Evolutionary conservation across 2,888 invertebrate genomes (phyloP), one percentile per base, ranked within the genome.

Genomic region (Stramonita haemastoma): DNA sequence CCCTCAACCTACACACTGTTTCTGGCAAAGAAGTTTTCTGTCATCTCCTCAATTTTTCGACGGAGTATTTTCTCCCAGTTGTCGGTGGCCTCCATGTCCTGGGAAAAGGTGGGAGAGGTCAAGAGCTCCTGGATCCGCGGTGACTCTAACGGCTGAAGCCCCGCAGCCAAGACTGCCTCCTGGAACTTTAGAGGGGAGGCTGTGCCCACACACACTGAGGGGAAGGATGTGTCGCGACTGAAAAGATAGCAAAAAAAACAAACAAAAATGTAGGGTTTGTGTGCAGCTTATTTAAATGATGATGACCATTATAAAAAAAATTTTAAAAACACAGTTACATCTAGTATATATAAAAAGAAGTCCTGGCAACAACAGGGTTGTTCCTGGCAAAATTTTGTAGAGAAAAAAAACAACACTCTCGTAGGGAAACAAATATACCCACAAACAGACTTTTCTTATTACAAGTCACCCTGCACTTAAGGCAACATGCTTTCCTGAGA

Each of bases 151-250:
- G 90, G 86, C 60, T 91, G 90, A 13, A 96, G 91, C 60, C 95
- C 95, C 13, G 96, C 95, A 56, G 93, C 93, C 66, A 88, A 85
- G 6, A 95, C 92, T 36, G 95, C 95, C 90, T 96, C 96, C 29
- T 93, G 94, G 92, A 96, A 96, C 91, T 96, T 96, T 29, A 93
- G 94, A 4, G 96, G 95, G 5, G 96, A 96, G 4, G 96, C 96
- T 34, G 96, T 96, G 1, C 96, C 95, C 60, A 96, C 91, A 79
- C 95, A 95, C 26, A 96, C 94, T 32, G 92, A 89, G 0, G 90
- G 89, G 17, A 87, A 89, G 1, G 81, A 79, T 26, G 88, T 77
- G 8, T 87, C 77, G 17, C 70, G 73, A 32, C 89, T 91, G 89
- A 88, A 87, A 87, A 83, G 81, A 46, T 56, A 46, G 11, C n/a